Evolutionary conservation across 2,797 vertebrate species (phyloP).

Genomic region (Ctenopoma kingsleyae): DNA sequence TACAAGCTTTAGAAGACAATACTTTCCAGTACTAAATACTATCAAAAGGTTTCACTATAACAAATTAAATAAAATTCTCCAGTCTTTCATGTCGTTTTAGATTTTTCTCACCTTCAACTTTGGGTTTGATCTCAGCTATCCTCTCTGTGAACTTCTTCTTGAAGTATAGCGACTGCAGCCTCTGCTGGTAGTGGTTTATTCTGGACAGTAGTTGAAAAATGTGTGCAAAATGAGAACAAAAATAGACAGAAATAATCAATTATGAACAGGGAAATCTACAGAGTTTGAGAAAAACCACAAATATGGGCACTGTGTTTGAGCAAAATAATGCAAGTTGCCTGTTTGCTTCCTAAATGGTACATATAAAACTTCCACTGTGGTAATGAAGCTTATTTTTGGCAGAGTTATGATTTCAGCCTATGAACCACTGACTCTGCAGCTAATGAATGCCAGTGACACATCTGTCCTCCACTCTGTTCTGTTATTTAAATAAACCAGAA

Average conservation of each 20-base stretch:
- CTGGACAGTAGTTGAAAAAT: slow-evolving; percentile 78
- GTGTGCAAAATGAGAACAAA: slow-evolving; percentile 36
- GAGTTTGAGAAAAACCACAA: slow-evolving; percentile 59
- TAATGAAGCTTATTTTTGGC: slow-evolving; percentile 61
- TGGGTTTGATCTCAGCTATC: slow-evolving; percentile 96
- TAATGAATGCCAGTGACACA: slow-evolving; percentile 64
- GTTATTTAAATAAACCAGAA: slow-evolving; percentile 6
- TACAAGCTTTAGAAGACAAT: neutral
- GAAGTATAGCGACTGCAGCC: slow-evolving; percentile 95
- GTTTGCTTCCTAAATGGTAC: slow-evolving; percentile 17
- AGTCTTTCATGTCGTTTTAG: neutral
- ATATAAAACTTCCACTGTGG: slow-evolving; percentile 49
- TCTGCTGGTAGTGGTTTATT: slow-evolving; percentile 98
- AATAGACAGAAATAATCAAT: slow-evolving; percentile 56
- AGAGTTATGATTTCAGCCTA: slow-evolving; percentile 36
- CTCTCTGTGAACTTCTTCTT: slow-evolving; percentile 99
- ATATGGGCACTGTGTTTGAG: slow-evolving; percentile 33
- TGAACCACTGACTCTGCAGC: slow-evolving; percentile 46
- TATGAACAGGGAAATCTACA: slow-evolving; percentile 60
- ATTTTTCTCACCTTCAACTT: slow-evolving; percentile 91
- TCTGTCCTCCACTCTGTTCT: slow-evolving; percentile 37
- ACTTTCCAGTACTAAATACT: neutral
- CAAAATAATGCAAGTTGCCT: slow-evolving; percentile 26
- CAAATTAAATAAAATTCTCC: neutral
- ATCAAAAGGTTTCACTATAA: neutral